Evolutionary conservation across 2,797 vertebrate genomes (phyloP), one percentile per base, ranked within the genome.

Genomic region (Siniperca obscura): DNA sequence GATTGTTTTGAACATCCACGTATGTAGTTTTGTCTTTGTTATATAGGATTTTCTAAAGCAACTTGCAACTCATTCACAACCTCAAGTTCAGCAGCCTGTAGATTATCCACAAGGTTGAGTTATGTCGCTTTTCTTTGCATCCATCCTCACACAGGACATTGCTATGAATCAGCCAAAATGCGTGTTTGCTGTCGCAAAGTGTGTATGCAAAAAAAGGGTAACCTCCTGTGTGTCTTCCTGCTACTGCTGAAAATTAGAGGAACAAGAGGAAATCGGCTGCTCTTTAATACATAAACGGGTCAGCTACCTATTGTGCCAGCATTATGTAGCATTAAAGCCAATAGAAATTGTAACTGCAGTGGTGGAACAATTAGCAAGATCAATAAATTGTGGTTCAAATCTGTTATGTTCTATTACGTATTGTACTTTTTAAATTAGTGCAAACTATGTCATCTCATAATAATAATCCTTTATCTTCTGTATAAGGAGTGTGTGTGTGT

Each of bases 291-390:
- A 69, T 0, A n/a, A 74, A 27, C n/a, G 0, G 40, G 14, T n/a
- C 25, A 2, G n/a, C 61, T 34, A 36, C 22, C 3, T 53, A 40
- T 36, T 66, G 27, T 57, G 5, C 21, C 27, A 30, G 46, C 9
- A 42, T 50, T 56, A 40, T 69, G 38, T 10, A 57, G 55, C 64
- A 56, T 56, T 65, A 50, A 52, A 79, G 60, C 40, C 9, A 71
- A 61, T 4, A 11, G 8, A 19, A 79, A 66, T 3, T 78, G 14
- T 44, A 52, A 76, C 50, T 69, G 62, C 27, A 62, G 50, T 0
- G 25, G 2, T 76, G 48, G 46, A 59, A 50, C 60, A 78, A 34
- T 64, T 66, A 55, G 7, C 42, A 13, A 34, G 44, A 61, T 55
- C 1, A 1, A 38, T 67, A 53, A 57, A 16, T 52, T 57, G 19